Conservation (phyloP, 2,113 vertebrate genomes). For the Piliocolobus tephrosceles region DNA sequence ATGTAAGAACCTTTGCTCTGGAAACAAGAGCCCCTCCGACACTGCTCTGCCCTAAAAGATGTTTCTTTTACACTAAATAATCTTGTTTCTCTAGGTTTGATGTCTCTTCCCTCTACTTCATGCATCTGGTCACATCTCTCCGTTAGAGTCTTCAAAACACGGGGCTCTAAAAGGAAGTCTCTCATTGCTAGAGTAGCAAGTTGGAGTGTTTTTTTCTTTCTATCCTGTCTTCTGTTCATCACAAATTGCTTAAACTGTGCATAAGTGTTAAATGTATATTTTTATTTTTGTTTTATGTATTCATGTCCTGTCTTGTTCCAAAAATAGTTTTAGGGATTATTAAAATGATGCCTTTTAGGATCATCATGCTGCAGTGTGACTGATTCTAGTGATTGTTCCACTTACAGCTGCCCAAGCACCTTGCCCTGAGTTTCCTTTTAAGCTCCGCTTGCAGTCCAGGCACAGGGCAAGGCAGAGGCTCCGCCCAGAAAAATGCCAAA, state of each 20-base stretch:
- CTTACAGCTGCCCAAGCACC: neutral
- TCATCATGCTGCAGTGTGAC: neutral
- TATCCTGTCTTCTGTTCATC: neutral
- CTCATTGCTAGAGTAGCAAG: too few species aligned
- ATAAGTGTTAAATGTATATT: neutral
- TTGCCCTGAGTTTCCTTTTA: neutral
- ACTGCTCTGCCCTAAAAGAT: neutral
- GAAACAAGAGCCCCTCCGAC: neutral
- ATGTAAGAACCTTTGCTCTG: neutral
- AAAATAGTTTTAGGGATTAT: slow-evolving; percentile 16
- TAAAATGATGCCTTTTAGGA: neutral
- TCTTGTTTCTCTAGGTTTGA: neutral
- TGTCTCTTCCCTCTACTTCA: neutral
- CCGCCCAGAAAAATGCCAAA: neutral
- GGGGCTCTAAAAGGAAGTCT: neutral
- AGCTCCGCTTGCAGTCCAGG: rapidly evolving
- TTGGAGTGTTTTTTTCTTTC: neutral
- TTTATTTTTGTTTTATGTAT: neutral
- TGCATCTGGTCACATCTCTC: neutral
- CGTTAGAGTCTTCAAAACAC: neutral
- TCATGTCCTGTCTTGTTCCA: neutral
- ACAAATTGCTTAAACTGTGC: neutral
- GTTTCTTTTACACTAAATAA: neutral
- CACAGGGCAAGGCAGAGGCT: neutral
- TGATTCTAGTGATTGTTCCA: neutral